These are phyloP conservation scores for Melitaea athalia DNA, from an alignment of 2,888 invertebrate genomes.

Conservation along the genomic window DNA sequence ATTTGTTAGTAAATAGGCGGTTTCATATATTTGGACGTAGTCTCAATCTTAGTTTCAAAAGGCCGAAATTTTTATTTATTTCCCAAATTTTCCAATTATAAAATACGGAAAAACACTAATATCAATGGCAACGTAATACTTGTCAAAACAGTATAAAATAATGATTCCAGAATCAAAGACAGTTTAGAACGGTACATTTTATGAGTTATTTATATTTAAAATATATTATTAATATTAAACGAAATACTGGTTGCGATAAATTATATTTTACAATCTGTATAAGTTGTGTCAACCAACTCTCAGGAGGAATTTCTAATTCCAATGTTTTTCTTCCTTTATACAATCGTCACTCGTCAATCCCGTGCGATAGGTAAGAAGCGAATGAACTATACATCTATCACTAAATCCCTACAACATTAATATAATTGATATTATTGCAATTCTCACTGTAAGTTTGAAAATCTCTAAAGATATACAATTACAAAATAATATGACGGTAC, in stretches of 20 bases:
- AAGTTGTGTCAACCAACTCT: background rate
- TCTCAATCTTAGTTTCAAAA: background rate
- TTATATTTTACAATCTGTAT: background rate
- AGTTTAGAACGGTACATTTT: too few species aligned
- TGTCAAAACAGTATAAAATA: too few species aligned
- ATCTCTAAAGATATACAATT: conserved; percentile 14
- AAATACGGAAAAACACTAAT: background rate
- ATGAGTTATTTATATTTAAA: too few species aligned
- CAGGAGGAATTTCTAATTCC: background rate
- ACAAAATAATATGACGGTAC: conserved; percentile 16
- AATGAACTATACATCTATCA: conserved; percentile 22
- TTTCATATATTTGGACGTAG: background rate
- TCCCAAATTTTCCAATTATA: background rate
- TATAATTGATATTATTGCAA: conserved; percentile 72
- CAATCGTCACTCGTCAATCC: conserved; percentile 10
- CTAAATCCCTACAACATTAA: conserved; percentile 32
- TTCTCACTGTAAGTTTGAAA: conserved; percentile 61
- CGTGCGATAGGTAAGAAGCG: conserved; percentile 11
- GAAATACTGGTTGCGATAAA: too few species aligned
- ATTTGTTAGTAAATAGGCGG: conserved; percentile 3
- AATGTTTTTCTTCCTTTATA: background rate
- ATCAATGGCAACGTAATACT: background rate
- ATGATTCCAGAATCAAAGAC: too few species aligned
- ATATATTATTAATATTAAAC: too few species aligned
- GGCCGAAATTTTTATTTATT: background rate